Conservation (phyloP, 1,140 invertebrate genomes). For the Tribolium castaneum region DNA sequence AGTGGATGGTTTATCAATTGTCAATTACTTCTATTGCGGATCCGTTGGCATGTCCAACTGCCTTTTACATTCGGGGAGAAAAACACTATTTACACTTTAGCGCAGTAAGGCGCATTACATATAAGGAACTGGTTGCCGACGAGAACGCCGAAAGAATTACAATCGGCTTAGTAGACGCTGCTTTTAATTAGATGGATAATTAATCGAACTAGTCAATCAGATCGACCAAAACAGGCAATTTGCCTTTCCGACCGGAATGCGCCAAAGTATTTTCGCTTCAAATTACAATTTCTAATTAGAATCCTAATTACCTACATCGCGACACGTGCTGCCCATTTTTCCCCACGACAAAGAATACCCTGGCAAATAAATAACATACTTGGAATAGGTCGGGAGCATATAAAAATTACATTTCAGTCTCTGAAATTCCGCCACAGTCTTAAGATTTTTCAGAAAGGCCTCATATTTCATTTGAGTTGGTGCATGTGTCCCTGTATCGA, state of each 20-base stretch:
- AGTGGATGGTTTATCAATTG: constrained; percentile 52
- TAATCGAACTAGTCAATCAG: constrained; percentile 51
- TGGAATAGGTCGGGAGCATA: no score
- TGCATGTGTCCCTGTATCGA: neutral
- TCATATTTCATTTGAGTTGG: neutral
- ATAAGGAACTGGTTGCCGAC: constrained; percentile 46
- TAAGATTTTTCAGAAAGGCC: no score
- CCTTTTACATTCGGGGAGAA: constrained; percentile 51
- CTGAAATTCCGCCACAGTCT: no score
- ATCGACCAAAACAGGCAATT: constrained; percentile 42
- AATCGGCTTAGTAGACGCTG: constrained; percentile 8
- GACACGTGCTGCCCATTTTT: neutral
- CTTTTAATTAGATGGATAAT: constrained; percentile 48
- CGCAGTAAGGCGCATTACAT: constrained; percentile 45
- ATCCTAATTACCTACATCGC: constrained; percentile 2
- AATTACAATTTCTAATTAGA: constrained; percentile 9
- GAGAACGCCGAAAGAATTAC: constrained; percentile 32
- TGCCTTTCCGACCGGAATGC: constrained; percentile 6
- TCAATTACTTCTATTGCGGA: constrained; percentile 53
- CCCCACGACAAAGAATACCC: neutral
- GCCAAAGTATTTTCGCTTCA: neutral
- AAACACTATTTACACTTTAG: constrained; percentile 57
- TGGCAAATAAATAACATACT: no score
- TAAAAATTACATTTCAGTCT: no score
- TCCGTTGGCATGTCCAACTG: constrained; percentile 28